Evolutionary conservation across 1,140 invertebrate genomes (phyloP), one percentile per base, ranked within the genome.

Genomic region (Atta texana): DNA sequence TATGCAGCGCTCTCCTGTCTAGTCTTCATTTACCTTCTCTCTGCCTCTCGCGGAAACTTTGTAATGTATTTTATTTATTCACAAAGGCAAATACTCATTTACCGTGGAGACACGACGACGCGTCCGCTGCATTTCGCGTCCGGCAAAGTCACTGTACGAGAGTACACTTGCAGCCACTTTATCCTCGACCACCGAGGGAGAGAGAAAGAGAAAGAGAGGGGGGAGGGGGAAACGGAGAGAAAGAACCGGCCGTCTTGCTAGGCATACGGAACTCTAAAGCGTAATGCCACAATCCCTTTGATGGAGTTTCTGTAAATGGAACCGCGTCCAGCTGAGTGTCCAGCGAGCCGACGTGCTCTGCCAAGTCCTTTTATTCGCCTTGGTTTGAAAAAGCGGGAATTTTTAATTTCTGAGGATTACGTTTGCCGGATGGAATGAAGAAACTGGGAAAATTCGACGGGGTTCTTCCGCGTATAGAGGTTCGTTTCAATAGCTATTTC

Each of bases 251-350:
- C 85, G 89, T 92, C 92, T 92, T 92, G 68, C 88, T 90, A 85
- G 88, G 72, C 90, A 88, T 88, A 92, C 90, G 89, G 91, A 92
- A 92, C 92, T 92, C 92, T 85, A 93, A 93, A 94, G 93, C 93
- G 92, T 94, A 94, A 94, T 93, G 93, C 92, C 92, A 92, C 93
- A 93, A 93, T 95, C 94, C 93, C 95, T 95, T 95, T 95, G 95
- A 95, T 93, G 94, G 93, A 94, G 94, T 95, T 95, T 95, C 95
- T 95, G 94, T 94, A 95, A 95, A 95, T 95, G 94, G 94, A 94
- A 84, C 89, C 88, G 86, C 86, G 89, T 66, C 72, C 51, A 69
- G 34, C 21, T 34, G 72, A 68, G 44, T 39, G 66, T 55, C 59
- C 31, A 49, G 7, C 72, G 77, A 76, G 77, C 66, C 74, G 72